Percentiles rank a stretch among this genome's conserved stretches.
These are phyloP conservation scores for Grammomys surdaster DNA, from an alignment of 2,113 vertebrate species.

Conservation along the genomic window DNA sequence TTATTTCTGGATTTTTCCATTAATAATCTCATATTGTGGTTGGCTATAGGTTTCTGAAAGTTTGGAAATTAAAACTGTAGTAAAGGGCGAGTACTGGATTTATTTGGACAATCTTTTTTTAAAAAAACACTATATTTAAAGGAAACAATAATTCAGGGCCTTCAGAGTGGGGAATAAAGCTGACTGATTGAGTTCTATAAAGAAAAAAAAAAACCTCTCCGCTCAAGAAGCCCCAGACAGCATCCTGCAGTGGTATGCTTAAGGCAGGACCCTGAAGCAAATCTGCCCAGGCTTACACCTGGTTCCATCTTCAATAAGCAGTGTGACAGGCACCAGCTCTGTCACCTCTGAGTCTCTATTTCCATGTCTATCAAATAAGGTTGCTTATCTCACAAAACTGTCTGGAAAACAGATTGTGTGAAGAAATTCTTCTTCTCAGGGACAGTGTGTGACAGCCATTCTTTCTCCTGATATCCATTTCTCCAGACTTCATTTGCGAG, in stretches of 20 bases:
- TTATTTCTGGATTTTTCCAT: not conserved
- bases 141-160: not conserved
- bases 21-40: not conserved
- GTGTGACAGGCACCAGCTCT: accelerated
- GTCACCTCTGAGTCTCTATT: not conserved
- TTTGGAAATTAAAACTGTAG: not conserved
- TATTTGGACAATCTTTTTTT: not conserved
- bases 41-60: not conserved
- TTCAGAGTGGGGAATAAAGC: not conserved
- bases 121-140: not conserved
- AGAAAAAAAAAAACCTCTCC: not conserved
- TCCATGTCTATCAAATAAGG: not conserved
- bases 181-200: not conserved
- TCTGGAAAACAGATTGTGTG: not conserved
- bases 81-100: not conserved
- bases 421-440: not conserved
- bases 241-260: accelerated
- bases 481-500: not conserved
- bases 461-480: not conserved
- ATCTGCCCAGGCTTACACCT: not conserved
- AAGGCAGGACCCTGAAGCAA: not conserved
- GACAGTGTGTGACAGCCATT: not conserved
- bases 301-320: not conserved
- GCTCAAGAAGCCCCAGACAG: not conserved
- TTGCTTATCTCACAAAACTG: not conserved